Percentiles rank a stretch among this genome's conserved stretches.
Evolutionary conservation across 2,797 vertebrate species (phyloP).

Genomic region (Urophycis tenuis): DNA sequence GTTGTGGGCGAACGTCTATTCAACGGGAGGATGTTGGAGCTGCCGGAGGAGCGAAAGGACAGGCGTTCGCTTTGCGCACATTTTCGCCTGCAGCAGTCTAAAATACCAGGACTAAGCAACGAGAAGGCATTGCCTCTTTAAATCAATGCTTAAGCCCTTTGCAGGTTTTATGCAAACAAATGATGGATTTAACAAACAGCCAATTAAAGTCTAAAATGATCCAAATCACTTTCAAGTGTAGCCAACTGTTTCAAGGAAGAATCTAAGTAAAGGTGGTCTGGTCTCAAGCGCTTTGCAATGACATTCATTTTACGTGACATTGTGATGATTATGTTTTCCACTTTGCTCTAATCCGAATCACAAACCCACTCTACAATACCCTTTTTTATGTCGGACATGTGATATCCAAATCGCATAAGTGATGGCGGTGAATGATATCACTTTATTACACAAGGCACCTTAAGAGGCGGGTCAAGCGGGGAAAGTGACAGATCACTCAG

Average conservation of each 20-base stretch:
- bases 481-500: constrained; percentile 71
- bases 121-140: constrained; percentile 48
- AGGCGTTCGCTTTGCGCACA: constrained; percentile 42
- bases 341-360: background rate
- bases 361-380: background rate
- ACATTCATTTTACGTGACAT: constrained; percentile 22
- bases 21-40: background rate
- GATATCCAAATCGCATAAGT: too few species aligned
- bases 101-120: constrained; percentile 28
- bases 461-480: constrained; percentile 76
- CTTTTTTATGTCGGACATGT: background rate
- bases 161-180: constrained; percentile 56
- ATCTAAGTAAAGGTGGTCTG: constrained; percentile 69
- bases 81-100: constrained; percentile 44
- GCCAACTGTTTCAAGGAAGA: constrained; percentile 69
- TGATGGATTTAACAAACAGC: constrained; percentile 71
- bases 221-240: constrained; percentile 67
- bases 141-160: constrained; percentile 30
- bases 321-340: background rate
- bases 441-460: constrained; percentile 51
- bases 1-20: constrained; percentile 12
- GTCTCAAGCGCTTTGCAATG: constrained; percentile 34
- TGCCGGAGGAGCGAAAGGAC: constrained; percentile 26
- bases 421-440: too few species aligned
- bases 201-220: constrained; percentile 65